Conservation (phyloP, 2,888 invertebrate species). For the Alentia gelatinosa region DNA sequence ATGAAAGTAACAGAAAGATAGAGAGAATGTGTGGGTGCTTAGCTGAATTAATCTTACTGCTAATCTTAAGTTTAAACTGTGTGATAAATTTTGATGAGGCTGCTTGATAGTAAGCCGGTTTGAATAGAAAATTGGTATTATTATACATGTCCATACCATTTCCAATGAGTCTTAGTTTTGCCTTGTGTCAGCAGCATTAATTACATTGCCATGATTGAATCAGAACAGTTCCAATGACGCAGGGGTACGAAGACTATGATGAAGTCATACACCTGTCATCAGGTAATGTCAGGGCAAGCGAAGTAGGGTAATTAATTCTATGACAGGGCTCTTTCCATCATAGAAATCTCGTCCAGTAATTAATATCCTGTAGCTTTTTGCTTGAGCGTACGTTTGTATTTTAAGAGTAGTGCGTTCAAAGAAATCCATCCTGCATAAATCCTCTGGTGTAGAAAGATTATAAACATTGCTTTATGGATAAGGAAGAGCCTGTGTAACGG, state of each 20-base stretch:
- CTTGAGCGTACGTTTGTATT: too few relatives aligned
- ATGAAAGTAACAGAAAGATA: background rate
- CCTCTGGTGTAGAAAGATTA: too few relatives aligned
- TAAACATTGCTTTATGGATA: too few relatives aligned
- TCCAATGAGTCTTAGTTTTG: background rate
- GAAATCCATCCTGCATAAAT: too few relatives aligned
- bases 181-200: background rate
- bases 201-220: background rate
- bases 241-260: background rate
- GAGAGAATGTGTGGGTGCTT: background rate
- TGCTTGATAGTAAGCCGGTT: background rate
- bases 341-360: too few relatives aligned
- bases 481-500: too few relatives aligned
- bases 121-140: background rate
- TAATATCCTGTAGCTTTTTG: too few relatives aligned
- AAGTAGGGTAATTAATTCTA: too few relatives aligned
- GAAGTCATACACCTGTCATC: too few relatives aligned
- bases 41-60: background rate
- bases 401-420: too few relatives aligned
- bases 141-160: background rate
- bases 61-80: background rate
- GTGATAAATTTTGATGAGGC: background rate
- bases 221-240: background rate
- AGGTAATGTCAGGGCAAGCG: too few relatives aligned
- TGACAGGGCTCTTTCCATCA: too few relatives aligned